Evolutionary conservation across 2,888 invertebrate species (phyloP), one percentile per base, ranked within the genome.

Genomic region (Caradrina clavipalpis): DNA sequence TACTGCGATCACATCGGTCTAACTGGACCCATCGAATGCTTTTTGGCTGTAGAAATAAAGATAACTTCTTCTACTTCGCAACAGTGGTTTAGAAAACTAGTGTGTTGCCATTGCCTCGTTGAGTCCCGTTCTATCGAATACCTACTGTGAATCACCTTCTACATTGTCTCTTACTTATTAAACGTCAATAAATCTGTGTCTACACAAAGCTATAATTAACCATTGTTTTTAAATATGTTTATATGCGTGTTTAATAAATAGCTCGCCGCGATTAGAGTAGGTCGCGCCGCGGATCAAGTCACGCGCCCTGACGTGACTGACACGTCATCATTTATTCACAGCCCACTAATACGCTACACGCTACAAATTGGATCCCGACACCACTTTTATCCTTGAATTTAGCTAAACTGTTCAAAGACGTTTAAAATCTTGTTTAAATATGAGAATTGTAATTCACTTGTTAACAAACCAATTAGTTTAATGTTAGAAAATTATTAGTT

Each of bases 241-340:
- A 35, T 35, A 15, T 47, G 19, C 26, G 13, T 58, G 62, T 58
- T 58, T 67, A 66, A 42, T 60, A 49, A 55, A 55, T 50, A 51
- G 45, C 26, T 55, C 21, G 39, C 51, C 50, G 31, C 35, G 35
- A 75, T 50, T 45, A 76, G 51, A 60, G 69, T 19, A 69, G 62
- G 79, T 60, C 67, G 49, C 61, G 72, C 22, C 62, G 47, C 53
- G 64, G 69, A 56, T 59, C 45, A 67, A 67, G 81, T 83, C 82
- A 76, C 57, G 70, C 47, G 21, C 19, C 57, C 15, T 50, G 39
- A 72, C 70, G 49, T 17, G 45, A n/a, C 45, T 67, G 76, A 76
- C 53, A 65, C 53, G 47, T 47, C 65, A 60, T 82, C 56, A 57
- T 51, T 78, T 82, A 78, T 78, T 69, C 58, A 79, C 13, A 49